Conservation (phyloP, 2,797 vertebrate species). For the Pelobates cultripes region DNA sequence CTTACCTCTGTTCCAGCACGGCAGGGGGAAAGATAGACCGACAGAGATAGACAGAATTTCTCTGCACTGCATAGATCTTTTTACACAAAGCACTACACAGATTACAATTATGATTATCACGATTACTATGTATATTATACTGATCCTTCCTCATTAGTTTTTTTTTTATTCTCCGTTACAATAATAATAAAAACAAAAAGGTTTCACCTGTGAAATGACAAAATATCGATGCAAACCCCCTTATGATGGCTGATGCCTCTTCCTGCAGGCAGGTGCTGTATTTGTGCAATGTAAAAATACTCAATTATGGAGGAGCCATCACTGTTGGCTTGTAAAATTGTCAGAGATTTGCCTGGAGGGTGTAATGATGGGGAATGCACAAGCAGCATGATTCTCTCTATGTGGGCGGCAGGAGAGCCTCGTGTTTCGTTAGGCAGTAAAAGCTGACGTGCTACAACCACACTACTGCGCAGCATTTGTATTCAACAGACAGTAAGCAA, state of each 20-base stretch:
- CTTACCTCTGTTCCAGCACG: too few relatives aligned
- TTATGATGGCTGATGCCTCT: background rate
- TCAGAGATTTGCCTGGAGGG: conserved; percentile 39
- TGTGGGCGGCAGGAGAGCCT: conserved; percentile 20
- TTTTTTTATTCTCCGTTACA: too few relatives aligned
- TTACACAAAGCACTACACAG: too few relatives aligned
- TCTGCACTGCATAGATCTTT: too few relatives aligned
- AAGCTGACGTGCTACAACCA: conserved; percentile 17
- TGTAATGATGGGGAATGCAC: conserved; percentile 35
- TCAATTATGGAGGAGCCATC: conserved; percentile 32
- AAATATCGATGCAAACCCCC: background rate
- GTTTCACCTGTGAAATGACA: background rate
- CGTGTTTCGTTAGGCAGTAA: conserved; percentile 11
- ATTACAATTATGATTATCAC: too few relatives aligned
- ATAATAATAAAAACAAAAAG: too few relatives aligned
- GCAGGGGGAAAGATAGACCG: too few relatives aligned
- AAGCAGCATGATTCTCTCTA: conserved; percentile 39
- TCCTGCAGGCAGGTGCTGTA: background rate
- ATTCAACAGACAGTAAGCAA: conserved; percentile 28
- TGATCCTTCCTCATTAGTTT: too few relatives aligned
- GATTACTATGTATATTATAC: too few relatives aligned
- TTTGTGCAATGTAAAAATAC: conserved; percentile 1
- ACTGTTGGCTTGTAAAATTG: conserved; percentile 18
- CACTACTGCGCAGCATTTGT: conserved; percentile 14
- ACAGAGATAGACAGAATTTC: too few relatives aligned